A percentile compares a stretch with the other conserved stretches of the same genome.
phyloP scores from a whole-genome alignment of 2,888 invertebrate genomes.

The Dendrolimus pini region DNA sequence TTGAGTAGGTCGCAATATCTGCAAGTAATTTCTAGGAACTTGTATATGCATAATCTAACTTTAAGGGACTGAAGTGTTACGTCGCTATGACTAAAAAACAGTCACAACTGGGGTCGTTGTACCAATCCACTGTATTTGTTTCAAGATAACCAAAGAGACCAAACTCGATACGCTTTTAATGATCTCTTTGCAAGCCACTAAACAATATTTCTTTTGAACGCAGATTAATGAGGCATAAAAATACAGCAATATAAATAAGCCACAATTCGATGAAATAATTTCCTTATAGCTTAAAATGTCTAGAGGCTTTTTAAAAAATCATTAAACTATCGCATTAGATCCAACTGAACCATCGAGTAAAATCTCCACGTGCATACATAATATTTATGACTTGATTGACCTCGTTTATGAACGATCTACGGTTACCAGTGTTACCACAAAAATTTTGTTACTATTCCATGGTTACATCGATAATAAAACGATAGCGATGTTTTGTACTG shows the following conservation, averaged over 20 bases:
- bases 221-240: neutral
- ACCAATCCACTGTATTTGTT: too few species aligned
- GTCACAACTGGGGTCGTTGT: too few species aligned
- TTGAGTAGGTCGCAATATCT: too few species aligned
- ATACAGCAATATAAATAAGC: neutral
- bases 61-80: too few species aligned
- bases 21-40: too few species aligned
- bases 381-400: neutral
- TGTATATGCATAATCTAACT: too few species aligned
- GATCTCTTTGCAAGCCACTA: neutral
- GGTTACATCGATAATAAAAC: neutral
- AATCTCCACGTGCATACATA: neutral
- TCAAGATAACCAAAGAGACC: neutral
- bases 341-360: neutral
- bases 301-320: neutral
- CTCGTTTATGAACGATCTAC: neutral
- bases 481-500: neutral
- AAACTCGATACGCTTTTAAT: neutral
- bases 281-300: neutral
- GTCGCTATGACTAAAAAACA: too few species aligned
- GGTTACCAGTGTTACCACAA: neutral
- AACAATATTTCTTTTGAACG: neutral
- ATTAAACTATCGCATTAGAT: neutral
- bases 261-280: neutral
- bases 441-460: neutral